These are phyloP conservation scores for Pangasius mekongensis DNA, from an alignment of 2,797 vertebrate species.

Conservation along the genomic window DNA sequence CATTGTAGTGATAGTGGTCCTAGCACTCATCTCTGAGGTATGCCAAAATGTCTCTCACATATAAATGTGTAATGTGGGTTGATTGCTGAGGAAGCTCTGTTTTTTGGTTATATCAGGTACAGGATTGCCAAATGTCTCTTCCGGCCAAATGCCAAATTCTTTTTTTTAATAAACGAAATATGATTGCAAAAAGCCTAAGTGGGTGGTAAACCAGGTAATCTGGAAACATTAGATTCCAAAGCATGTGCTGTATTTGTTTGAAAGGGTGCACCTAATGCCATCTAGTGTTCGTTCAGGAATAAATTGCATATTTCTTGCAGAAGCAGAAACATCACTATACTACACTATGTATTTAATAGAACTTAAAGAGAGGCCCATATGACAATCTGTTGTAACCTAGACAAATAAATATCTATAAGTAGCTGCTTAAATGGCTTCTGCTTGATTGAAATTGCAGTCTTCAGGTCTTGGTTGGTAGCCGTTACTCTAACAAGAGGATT, in stretches of 20 bases:
- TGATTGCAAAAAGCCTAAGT: slow-evolving; percentile 32
- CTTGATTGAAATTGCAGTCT: slow-evolving; percentile 17
- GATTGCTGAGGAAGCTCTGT: not conserved
- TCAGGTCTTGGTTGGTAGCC: slow-evolving; percentile 11
- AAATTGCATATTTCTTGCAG: not conserved
- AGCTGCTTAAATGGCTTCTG: not conserved
- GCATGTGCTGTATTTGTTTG: slow-evolving; percentile 24
- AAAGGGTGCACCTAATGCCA: slow-evolving; percentile 53
- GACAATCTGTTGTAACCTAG: not conserved
- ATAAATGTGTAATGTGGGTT: slow-evolving; percentile 3
- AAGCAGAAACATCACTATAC: not conserved
- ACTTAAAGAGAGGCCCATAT: not conserved
- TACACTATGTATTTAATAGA: slow-evolving; percentile 7
- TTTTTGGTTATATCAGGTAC: slow-evolving; percentile 10
- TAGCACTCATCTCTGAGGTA: not conserved
- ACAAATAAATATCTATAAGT: slow-evolving; percentile 12
- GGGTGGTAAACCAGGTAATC: slow-evolving; percentile 27
- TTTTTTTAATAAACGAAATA: slow-evolving; percentile 10
- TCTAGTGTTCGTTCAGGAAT: slow-evolving; percentile 47
- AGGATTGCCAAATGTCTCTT: slow-evolving; percentile 16
- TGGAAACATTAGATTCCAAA: slow-evolving; percentile 16
- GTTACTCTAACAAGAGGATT: slow-evolving; percentile 46
- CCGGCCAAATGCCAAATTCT: not conserved
- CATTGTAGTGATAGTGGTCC: not conserved
- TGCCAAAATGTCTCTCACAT: not conserved